Evolutionary conservation across 1,140 invertebrate genomes (phyloP).

Genomic region (Agraylea sexmaculata): DNA sequence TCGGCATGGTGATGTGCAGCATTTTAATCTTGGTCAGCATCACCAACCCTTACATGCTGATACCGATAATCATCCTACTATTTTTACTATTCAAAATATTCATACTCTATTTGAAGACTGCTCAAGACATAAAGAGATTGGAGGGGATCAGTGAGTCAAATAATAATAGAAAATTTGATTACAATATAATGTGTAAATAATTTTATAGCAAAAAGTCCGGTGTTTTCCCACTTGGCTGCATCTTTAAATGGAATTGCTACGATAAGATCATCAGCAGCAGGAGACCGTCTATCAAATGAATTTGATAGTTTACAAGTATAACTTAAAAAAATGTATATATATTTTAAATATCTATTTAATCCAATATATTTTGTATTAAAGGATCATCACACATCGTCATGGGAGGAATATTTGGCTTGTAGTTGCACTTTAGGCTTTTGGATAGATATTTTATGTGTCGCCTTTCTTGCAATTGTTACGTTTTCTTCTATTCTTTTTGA

Average conservation of each 20-base stretch:
- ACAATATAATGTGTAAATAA: no score
- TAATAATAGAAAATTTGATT: no score
- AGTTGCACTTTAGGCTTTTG: conserved; percentile 32
- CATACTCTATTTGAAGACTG: conserved; percentile 57
- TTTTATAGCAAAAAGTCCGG: conserved; percentile 47
- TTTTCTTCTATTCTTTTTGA: conserved; percentile 34
- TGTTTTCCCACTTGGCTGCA: conserved; percentile 66
- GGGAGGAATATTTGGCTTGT: conserved; percentile 29
- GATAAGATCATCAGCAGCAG: conserved; percentile 53
- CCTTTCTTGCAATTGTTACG: conserved; percentile 31
- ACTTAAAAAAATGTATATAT: no score
- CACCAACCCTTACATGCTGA: conserved; percentile 54
- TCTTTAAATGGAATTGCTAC: conserved; percentile 62
- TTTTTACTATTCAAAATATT: conserved; percentile 51
- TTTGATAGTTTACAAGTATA: conserved; percentile 38
- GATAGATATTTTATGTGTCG: conserved; percentile 30
- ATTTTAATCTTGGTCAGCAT: conserved; percentile 51
- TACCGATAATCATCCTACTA: conserved; percentile 51
- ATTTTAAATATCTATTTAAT: no score
- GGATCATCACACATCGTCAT: conserved; percentile 32
- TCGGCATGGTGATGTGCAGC: conserved; percentile 40
- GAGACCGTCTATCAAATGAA: conserved; percentile 49
- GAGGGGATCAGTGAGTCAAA: no score
- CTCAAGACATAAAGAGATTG: conserved; percentile 61
- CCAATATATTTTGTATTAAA: conserved; percentile 25